Percentiles rank a stretch among this genome's conserved stretches.
Conservation (phyloP, 2,797 vertebrate species). For the Poeciliopsis presidionis region DNA sequence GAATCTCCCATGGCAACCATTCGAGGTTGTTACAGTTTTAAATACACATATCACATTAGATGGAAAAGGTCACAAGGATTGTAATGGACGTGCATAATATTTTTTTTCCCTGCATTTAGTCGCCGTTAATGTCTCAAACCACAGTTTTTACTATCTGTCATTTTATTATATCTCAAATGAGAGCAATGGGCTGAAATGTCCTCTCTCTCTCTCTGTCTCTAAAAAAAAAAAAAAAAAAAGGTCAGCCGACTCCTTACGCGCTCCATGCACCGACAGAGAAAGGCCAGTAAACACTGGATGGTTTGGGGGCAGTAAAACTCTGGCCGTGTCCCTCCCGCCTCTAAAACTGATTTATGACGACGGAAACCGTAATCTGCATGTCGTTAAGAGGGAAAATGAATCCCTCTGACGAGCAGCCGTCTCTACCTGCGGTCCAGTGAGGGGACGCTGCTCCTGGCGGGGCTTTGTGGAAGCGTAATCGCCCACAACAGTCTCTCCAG, state of each 20-base stretch:
- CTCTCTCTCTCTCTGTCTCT: conserved; percentile 9
- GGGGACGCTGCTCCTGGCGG: conserved; percentile 80
- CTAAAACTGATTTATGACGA: conserved; percentile 96
- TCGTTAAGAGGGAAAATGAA: conserved; percentile 89
- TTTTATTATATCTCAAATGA: conserved; percentile 49
- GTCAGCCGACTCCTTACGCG: conserved; percentile 34
- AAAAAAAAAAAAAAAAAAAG: conserved; percentile 25
- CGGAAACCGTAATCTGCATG: conserved; percentile 92
- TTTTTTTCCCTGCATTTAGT: not conserved
- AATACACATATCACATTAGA: not conserved
- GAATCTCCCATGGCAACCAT: too few species aligned
- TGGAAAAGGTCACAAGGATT: not conserved
- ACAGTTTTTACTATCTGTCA: conserved; percentile 21
- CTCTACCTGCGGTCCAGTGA: conserved; percentile 84
- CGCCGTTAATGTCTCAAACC: not conserved
- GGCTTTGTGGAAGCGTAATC: conserved; percentile 86
- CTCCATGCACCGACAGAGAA: conserved; percentile 55
- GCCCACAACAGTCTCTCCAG: conserved; percentile 52
- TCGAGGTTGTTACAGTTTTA: too few species aligned
- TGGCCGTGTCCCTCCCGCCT: conserved; percentile 79
- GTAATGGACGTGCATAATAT: not conserved
- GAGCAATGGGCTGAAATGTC: conserved; percentile 47
- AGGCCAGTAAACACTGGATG: conserved; percentile 63
- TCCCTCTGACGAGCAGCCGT: conserved; percentile 86
- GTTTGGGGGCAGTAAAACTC: conserved; percentile 70